Conservation (phyloP, 2,888 invertebrate genomes). For the Idaea biselata region DNA sequence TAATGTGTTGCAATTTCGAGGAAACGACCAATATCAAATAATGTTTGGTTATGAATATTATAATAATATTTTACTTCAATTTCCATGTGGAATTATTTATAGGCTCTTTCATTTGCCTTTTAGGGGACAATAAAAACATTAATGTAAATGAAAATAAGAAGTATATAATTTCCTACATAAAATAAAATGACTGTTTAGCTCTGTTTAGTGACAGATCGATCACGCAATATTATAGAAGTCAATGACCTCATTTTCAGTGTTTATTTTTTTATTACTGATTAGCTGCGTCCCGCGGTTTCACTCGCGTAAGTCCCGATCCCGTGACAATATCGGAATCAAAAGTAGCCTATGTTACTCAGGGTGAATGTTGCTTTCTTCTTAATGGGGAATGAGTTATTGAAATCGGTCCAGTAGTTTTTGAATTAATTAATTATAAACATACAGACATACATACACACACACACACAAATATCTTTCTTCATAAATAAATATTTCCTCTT, state of each 20-base stretch:
- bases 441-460: too few relatives aligned
- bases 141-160: not conserved
- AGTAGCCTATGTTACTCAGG: too few relatives aligned
- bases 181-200: not conserved
- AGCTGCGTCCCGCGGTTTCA: too few relatives aligned
- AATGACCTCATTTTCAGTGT: not conserved
- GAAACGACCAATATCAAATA: slow-evolving; percentile 1
- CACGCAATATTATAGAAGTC: not conserved
- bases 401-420: too few relatives aligned
- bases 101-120: not conserved
- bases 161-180: not conserved
- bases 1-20: not conserved
- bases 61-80: not conserved
- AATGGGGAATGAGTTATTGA: too few relatives aligned
- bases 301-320: too few relatives aligned
- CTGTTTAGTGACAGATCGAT: not conserved
- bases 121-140: not conserved
- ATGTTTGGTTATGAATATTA: slow-evolving; percentile 1
- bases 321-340: too few relatives aligned
- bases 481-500: too few relatives aligned
- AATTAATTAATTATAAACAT: too few relatives aligned
- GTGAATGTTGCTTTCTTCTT: too few relatives aligned
- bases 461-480: too few relatives aligned
- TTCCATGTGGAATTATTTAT: not conserved
- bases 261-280: not conserved